Base-by-base conservation (phyloP, 1,140 invertebrate species). In the Hylaeus anthracinus region DNA sequence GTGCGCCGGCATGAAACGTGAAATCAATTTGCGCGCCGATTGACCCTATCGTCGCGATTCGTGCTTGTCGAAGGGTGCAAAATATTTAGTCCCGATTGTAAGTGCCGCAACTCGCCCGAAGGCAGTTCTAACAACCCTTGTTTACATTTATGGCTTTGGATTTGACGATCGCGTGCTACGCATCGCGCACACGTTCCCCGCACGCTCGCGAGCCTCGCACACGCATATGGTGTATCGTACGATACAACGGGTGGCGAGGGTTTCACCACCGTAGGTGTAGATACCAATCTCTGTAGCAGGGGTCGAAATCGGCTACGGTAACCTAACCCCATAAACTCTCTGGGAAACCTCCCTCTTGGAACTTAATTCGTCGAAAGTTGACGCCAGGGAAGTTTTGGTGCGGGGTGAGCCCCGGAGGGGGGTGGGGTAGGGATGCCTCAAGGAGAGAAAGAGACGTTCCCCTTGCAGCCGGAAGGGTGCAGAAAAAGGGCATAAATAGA, bases 121-220 rank as follows among this genome's bases (percentile, higher is more conserved):
- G 89, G 85, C 85, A 85, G 89, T 74, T 82, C 88, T 90, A 92
- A 93, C 91, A 92, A 90, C 90, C 92, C 92, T 93, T 92, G 92
- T 93, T 93, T 93, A 93, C 89, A 90, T 92, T 93, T 93, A 93
- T 90, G 85, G 90, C 89, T 90, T 88, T 86, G 88, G 88, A 88
- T 90, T 92, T 91, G 91, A 91, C 88, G 90, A 92, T 90, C 91
- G 88, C 88, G 89, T 91, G 90, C 80, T 85, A 84, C 86, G 75
- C 83, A 83, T 83, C 79, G 39, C 77, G 76, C 67, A 37, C 15
- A 61, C 37, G 8, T 14, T 1, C n/a, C 6, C 5, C 5, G 53
- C 71, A 61, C 56, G 48, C 0, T 4, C 9, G 26, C 8, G 15
- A n/a, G 3, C 15, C 45, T 26, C n/a, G 45, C 60, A 66, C 72